phyloP scores from a whole-genome alignment of 2,113 vertebrate genomes.

The Benitochromis conjunctus region DNA sequence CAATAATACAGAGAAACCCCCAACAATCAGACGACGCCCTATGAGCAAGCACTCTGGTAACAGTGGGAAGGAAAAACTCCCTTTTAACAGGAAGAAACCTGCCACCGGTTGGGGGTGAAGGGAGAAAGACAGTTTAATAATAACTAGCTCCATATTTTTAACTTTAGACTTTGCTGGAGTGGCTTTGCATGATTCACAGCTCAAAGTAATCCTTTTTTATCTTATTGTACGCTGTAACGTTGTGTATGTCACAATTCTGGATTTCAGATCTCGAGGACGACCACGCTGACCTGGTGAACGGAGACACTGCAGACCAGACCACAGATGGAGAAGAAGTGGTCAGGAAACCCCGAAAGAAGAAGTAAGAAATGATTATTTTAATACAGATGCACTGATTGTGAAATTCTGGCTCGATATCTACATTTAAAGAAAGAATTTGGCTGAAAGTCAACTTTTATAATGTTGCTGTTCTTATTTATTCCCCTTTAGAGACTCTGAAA shows the following conservation, averaged over 20 bases:
- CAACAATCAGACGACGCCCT: not conserved
- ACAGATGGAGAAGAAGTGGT: slow-evolving; percentile 77
- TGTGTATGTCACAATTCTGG: not conserved
- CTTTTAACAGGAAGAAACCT: not conserved
- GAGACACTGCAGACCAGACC: slow-evolving; percentile 76
- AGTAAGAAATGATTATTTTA: slow-evolving; percentile 70
- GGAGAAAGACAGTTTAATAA: not conserved
- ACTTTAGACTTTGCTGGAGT: not conserved
- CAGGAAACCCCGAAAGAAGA: slow-evolving; percentile 82
- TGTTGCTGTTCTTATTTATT: not conserved
- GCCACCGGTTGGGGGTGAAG: not conserved
- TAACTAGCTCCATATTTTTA: not conserved
- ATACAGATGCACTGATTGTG: not conserved
- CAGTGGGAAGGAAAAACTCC: not conserved
- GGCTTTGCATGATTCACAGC: not conserved
- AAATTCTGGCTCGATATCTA: not conserved
- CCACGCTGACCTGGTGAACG: slow-evolving; percentile 77
- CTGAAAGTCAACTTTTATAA: not conserved
- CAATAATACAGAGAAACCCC: not conserved
- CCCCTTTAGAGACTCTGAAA: not conserved
- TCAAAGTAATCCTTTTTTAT: not conserved
- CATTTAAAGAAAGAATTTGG: not conserved
- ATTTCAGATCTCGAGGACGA: slow-evolving; percentile 66
- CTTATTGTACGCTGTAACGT: not conserved
- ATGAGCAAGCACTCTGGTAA: not conserved